Percentiles rank a stretch among this genome's conserved stretches.
Conservation (phyloP, 2,888 invertebrate species). For the Microctonus aethiopoides region DNA sequence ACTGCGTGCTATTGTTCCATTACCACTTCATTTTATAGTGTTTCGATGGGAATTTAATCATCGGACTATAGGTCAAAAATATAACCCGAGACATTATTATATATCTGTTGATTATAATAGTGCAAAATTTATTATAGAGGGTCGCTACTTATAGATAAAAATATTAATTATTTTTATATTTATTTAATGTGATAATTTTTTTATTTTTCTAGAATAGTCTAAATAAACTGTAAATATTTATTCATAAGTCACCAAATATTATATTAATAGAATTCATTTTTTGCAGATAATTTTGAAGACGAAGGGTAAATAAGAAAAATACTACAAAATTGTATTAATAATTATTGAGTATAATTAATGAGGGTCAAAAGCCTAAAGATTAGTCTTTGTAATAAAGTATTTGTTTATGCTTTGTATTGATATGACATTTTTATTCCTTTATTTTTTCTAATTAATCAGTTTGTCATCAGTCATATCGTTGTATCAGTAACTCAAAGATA, state of each 20-base stretch:
- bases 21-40: conserved; percentile 29
- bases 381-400: too few species aligned
- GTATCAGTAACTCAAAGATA: not conserved
- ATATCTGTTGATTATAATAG: not conserved
- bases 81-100: conserved; percentile 24
- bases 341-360: not conserved
- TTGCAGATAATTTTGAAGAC: not conserved
- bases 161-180: not conserved
- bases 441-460: not conserved
- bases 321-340: not conserved
- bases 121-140: not conserved
- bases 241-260: too few species aligned
- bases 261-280: too few species aligned
- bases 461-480: not conserved
- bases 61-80: conserved; percentile 23
- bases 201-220: too few species aligned
- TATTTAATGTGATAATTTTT: not conserved
- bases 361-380: not conserved
- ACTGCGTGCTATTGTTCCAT: not conserved
- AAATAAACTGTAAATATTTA: too few species aligned
- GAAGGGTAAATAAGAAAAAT: not conserved
- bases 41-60: conserved; percentile 24
- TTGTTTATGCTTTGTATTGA: too few species aligned
- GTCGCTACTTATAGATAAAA: not conserved
- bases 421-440: not conserved